A percentile compares a stretch with the other conserved stretches of the same genome.
Evolutionary conservation across 2,797 vertebrate genomes (phyloP).

Genomic region (Chaenodraco wilsoni): DNA sequence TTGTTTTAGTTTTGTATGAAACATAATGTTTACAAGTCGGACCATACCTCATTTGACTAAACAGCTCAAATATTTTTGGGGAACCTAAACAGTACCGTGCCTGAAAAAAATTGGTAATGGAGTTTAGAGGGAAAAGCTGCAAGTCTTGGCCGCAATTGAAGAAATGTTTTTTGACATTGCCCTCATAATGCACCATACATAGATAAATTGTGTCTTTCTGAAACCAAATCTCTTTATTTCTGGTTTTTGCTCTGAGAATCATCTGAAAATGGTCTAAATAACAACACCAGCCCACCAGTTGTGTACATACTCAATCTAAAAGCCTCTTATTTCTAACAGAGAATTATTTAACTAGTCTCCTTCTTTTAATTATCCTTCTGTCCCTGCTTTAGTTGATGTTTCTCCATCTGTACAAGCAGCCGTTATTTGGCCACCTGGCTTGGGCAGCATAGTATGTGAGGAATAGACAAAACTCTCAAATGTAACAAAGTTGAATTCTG

Average conservation of each 20-base stretch:
- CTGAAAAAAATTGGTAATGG: slow-evolving; percentile 21
- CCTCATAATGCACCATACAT: no score
- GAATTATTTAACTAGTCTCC: no score
- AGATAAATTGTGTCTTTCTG: not conserved
- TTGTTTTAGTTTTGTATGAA: not conserved
- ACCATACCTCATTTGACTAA: slow-evolving; percentile 31
- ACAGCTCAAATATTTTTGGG: slow-evolving; percentile 27
- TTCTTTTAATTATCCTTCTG: no score
- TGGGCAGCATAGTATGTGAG: not conserved
- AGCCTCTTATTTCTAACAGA: no score
- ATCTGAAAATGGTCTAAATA: not conserved
- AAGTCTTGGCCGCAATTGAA: not conserved
- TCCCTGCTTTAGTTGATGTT: no score
- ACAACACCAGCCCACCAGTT: not conserved
- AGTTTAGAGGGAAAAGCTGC: slow-evolving; percentile 5
- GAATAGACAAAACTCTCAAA: not conserved
- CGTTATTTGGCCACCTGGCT: no score
- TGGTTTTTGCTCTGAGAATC: not conserved
- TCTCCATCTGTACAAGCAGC: no score
- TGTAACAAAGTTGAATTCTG: not conserved
- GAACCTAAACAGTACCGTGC: slow-evolving; percentile 11
- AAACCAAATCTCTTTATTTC: not conserved
- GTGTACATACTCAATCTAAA: no score
- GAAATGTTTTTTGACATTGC: not conserved
- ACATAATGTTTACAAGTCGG: slow-evolving; percentile 15